These are phyloP conservation scores for Gallinago stenura DNA, from an alignment of 2,797 vertebrate genomes.

Conservation along the genomic window DNA sequence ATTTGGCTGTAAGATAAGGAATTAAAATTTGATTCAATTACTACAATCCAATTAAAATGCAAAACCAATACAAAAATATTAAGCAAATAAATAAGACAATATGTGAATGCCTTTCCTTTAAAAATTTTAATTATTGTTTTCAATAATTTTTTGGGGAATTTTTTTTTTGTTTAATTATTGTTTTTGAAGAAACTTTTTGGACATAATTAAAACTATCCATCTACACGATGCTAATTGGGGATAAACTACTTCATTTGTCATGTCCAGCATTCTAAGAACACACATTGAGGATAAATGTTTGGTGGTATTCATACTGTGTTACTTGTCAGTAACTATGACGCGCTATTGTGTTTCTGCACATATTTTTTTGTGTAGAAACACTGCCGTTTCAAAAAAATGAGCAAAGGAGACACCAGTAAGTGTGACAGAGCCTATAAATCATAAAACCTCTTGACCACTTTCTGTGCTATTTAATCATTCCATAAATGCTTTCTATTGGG, in stretches of 20 bases:
- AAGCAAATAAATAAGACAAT: neutral
- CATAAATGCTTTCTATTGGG: neutral
- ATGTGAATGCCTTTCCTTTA: neutral
- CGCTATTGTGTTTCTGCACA: neutral
- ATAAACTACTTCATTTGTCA: neutral
- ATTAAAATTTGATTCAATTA: neutral
- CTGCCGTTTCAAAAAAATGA: neutral
- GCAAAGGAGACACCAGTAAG: neutral
- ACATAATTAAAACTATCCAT: neutral
- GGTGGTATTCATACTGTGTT: neutral
- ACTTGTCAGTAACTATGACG: neutral
- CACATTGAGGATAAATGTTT: neutral
- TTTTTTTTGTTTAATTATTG: too few species aligned
- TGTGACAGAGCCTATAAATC: neutral
- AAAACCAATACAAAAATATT: neutral
- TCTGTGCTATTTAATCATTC: neutral
- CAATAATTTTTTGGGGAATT: neutral
- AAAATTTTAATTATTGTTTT: neutral
- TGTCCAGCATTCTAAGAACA: neutral
- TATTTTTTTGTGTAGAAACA: neutral
- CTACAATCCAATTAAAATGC: neutral
- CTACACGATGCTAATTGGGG: neutral
- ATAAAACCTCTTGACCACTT: neutral
- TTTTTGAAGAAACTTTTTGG: neutral
- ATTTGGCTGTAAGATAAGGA: neutral